Base-by-base conservation (phyloP, 92 coral and sea anemone species). In the Parazoanthus darwini region DNA sequence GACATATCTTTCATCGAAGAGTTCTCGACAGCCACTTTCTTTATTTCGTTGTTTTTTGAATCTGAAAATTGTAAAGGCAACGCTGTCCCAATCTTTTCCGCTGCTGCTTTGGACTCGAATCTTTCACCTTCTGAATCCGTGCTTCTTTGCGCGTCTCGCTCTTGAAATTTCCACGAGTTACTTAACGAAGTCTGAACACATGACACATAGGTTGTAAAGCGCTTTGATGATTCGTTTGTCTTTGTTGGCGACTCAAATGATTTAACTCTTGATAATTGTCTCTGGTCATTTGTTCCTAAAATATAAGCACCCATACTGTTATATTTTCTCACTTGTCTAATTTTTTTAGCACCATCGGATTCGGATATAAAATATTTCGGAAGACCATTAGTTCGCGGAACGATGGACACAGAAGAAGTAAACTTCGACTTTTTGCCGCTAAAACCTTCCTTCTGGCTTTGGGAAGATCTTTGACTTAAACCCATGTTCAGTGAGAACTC, bases 151-250 rank as follows among this genome's bases (percentile, higher is more conserved):
- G 79, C 20, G 16, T 73, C 25, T 48, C 25, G 26, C 35, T 26
- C 79, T 44, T 73, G 66, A 84, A 70, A 26, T 72, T 71, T 84
- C 78, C 87, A 44, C 18, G 87, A 84, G 48, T 72, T 72, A 54
- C 87, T 84, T 26, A 84, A 65, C 65, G 78, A 70, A 7, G 87
- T 70, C 6, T 84, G 79, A 72, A 84, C 29, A 33, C 87, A 68
- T 5, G 87, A 84, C 15, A 84, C 65, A 50, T 71, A 84, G 23
- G 78, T 84, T 73, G 70, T 84, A 23, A 8, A 46, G 23, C 87
- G 46, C n/a, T 71, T 54, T 25, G 87, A 29, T n/a, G 79, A 33
- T 14, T 13, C 38, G 9, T 66, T 42, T 65, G 65, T 46, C 44
- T 33, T 42, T 5, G 66, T 46, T 71, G 79, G 87, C 23, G 56